Evolutionary conservation across 2,113 vertebrate species (phyloP).

Genomic region (Mustela lutreola): DNA sequence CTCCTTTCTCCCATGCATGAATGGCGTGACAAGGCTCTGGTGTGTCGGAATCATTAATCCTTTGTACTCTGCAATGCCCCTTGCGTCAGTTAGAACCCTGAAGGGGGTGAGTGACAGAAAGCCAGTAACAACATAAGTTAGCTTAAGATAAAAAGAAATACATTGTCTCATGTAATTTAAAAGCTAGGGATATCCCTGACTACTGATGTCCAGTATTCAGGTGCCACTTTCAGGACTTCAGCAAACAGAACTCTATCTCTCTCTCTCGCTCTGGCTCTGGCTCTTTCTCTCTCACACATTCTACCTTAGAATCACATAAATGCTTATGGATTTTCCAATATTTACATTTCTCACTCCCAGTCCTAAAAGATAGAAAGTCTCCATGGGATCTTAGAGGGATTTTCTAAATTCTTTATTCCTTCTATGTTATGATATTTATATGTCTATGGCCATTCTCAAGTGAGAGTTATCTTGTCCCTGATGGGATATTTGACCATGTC

Average conservation of each 20-base stretch:
- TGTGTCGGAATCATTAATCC: not conserved
- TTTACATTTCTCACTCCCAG: not conserved
- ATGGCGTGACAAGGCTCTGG: not conserved
- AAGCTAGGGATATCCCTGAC: not conserved
- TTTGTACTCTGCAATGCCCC: not conserved
- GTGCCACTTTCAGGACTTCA: not conserved
- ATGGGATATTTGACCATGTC: not conserved
- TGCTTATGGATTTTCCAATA: not conserved
- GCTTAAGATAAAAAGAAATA: not conserved
- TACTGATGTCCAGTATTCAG: not conserved
- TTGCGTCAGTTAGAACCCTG: not conserved
- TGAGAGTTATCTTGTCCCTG: not conserved
- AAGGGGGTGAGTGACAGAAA: not conserved
- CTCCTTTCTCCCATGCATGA: not conserved
- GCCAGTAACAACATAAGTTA: not conserved
- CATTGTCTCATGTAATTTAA: not conserved
- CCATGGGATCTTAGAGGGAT: not conserved
- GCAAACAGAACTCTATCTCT: not conserved
- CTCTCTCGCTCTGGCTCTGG: too few relatives aligned
- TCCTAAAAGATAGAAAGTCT: not conserved
- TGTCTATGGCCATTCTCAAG: not conserved
- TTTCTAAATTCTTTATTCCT: conserved; percentile 11
- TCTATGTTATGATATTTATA: not conserved
- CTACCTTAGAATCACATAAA: not conserved
- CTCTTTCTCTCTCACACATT: not conserved